Evolutionary conservation across 1,140 invertebrate species (phyloP).

Genomic region (Zaprionus camerounensis): DNA sequence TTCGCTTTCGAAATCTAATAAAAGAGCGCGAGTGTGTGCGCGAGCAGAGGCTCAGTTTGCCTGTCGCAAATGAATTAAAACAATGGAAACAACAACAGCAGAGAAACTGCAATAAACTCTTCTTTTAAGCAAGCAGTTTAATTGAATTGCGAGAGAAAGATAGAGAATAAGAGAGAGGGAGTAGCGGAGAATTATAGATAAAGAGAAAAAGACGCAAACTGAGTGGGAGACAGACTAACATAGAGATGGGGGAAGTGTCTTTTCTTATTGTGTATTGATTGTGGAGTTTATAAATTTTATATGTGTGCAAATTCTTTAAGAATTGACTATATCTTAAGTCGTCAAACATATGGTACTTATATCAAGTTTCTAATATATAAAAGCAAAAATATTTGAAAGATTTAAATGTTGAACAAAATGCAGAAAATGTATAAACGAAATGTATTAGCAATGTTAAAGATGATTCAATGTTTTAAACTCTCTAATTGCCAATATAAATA

Average conservation of each 20-base stretch:
- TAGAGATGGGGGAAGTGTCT: background rate
- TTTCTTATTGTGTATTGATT: background rate
- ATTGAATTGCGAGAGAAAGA: constrained; percentile 57
- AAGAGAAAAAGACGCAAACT: background rate
- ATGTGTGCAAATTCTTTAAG: background rate
- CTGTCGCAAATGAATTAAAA: constrained; percentile 54
- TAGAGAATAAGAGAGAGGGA: background rate
- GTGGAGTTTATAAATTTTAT: background rate
- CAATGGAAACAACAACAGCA: constrained; percentile 27
- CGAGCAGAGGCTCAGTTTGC: background rate
- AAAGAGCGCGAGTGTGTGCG: constrained; percentile 34
- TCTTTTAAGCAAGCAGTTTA: constrained; percentile 69
- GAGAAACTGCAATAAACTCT: constrained; percentile 52
- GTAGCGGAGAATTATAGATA: background rate
- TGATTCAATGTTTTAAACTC: too few species aligned
- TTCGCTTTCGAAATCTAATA: constrained; percentile 64
- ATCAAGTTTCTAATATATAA: too few species aligned
- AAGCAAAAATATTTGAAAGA: too few species aligned
- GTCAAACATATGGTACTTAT: too few species aligned
- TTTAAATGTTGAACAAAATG: too few species aligned
- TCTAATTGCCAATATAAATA: too few species aligned
- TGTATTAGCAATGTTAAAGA: too few species aligned
- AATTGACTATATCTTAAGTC: too few species aligned
- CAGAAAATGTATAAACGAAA: too few species aligned
- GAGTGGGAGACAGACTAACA: background rate